Conservation (phyloP, 1,140 invertebrate genomes). For the Diachasmimorpha longicaudata region DNA sequence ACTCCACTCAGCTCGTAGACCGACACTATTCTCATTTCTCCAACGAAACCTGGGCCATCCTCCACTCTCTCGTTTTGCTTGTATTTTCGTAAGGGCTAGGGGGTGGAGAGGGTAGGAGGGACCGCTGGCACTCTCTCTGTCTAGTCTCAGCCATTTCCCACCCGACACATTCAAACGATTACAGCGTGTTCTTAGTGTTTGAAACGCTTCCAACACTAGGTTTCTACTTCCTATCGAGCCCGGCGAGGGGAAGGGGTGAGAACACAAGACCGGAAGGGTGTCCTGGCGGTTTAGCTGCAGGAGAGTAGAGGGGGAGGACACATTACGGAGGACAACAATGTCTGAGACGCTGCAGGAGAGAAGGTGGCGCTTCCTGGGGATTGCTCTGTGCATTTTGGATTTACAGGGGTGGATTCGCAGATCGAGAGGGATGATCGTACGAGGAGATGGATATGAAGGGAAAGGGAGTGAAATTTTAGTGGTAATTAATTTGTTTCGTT, state of each 20-base stretch:
- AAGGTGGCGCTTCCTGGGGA: background rate
- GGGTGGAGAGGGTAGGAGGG: background rate
- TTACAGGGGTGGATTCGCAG: background rate
- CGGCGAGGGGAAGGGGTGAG: background rate
- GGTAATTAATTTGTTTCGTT: no score
- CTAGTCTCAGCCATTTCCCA: slow-evolving; percentile 5
- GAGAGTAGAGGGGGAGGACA: background rate
- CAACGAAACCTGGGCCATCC: slow-evolving; percentile 8
- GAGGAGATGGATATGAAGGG: no score
- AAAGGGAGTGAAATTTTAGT: no score
- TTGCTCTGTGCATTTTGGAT: background rate
- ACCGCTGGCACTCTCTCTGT: background rate
- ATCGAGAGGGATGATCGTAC: background rate
- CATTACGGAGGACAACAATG: slow-evolving; percentile 1
- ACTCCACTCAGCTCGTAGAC: slow-evolving; percentile 59
- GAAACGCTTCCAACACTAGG: background rate
- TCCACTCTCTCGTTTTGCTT: background rate
- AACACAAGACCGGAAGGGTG: slow-evolving; percentile 33
- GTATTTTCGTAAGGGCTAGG: slow-evolving; percentile 15
- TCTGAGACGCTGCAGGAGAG: background rate
- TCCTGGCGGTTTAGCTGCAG: slow-evolving; percentile 28
- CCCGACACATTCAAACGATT: background rate
- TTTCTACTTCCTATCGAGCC: background rate
- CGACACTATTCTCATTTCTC: slow-evolving; percentile 61
- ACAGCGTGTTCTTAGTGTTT: slow-evolving; percentile 1